Base-by-base conservation (phyloP, 2,113 vertebrate species). In the Python bivittatus region DNA sequence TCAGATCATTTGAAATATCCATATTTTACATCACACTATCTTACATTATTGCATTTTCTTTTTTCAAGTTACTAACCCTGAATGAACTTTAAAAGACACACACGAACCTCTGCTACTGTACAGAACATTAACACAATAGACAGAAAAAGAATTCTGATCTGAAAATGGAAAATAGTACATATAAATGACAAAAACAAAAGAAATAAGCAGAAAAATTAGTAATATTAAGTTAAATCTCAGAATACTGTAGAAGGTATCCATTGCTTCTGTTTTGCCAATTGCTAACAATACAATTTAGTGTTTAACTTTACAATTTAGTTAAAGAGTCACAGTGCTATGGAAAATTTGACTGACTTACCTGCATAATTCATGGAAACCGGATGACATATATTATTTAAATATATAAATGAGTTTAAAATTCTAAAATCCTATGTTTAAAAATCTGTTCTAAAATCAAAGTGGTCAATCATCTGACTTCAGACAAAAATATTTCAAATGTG, bases 71-170 rank as follows among this genome's bases (percentile, higher is more conserved):
- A 96, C 53, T 94, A 96, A 97, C 86, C 86, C 92, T 95, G 95
- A 92, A 92, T 97, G 95, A 96, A 96, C 96, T 95, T 95, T 92
- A 42, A 93, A 96, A 96, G 95, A 96, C 97, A 95, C 94, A 96
- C 96, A 96, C 93, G 94, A 94, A 95, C 94, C 96, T 96, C 96
- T 96, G 93, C 95, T 92, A 95, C 94, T 97, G 94, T 91, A 88
- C 96, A 96, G 94, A 96, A 95, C 92, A 96, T 96, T 94, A 96
- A 95, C 95, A 91, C 89, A 96, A 96, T 94, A 96, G 92, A 54
- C 93, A 95, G 95, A 97, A 94, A 72, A 72, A 94, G 96, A 95
- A 94, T 88, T 93, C 90, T 92, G 94, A 97, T 89, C 96, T 93
- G 93, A 44, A 96, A 88, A 42, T 94, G 93, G 95, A 91, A 44